phyloP scores from a whole-genome alignment of 2,113 vertebrate species.

The Caranx ignobilis region DNA sequence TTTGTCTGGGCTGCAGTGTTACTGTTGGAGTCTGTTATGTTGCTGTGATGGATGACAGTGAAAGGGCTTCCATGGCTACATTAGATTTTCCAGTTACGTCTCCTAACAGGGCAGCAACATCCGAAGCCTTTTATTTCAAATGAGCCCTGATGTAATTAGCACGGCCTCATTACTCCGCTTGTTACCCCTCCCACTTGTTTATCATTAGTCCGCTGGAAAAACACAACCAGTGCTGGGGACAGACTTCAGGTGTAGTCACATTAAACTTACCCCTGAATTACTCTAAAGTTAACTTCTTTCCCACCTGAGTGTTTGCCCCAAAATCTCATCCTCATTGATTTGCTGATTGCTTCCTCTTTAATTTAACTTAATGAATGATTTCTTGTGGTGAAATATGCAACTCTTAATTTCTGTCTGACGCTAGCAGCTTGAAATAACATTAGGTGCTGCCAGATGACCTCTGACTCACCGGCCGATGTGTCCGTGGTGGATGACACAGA shows the following conservation, averaged over 20 bases:
- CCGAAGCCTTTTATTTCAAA: constrained; percentile 58
- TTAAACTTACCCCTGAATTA: constrained; percentile 6
- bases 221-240: not conserved
- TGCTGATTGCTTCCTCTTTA: constrained; percentile 14
- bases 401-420: not conserved
- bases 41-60: constrained; percentile 66
- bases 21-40: constrained; percentile 34
- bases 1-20: constrained; percentile 27
- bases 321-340: constrained; percentile 12
- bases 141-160: constrained; percentile 69
- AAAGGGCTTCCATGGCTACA: constrained; percentile 71
- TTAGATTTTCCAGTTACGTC: constrained; percentile 68
- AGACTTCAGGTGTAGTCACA: constrained; percentile 1
- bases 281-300: constrained; percentile 17
- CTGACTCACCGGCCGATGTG: not conserved
- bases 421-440: not conserved
- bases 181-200: constrained; percentile 61
- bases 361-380: constrained; percentile 10
- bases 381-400: not conserved
- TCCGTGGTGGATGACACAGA: not conserved
- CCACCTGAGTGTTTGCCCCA: not conserved
- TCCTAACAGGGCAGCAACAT: constrained; percentile 47
- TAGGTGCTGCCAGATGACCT: not conserved
- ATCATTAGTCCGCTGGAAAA: constrained; percentile 49
- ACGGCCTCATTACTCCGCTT: constrained; percentile 55